phyloP scores from a whole-genome alignment of 2,797 vertebrate genomes.

The Dicrostonyx torquatus region DNA sequence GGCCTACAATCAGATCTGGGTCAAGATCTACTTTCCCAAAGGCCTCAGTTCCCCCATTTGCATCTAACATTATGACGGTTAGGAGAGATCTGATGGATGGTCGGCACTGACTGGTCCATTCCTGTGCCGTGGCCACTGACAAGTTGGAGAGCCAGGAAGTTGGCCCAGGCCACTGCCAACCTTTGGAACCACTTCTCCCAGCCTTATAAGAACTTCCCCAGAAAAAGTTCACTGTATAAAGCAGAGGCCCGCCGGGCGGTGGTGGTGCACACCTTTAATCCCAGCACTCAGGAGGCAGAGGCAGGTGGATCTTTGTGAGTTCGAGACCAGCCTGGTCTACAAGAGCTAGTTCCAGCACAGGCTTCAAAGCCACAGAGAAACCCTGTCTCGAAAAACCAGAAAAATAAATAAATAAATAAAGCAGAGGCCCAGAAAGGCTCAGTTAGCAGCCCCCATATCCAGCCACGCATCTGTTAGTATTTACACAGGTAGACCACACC shows the following conservation, averaged over 20 bases:
- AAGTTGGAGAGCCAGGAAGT: background rate
- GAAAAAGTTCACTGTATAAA: slow-evolving; percentile 70
- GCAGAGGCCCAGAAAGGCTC: slow-evolving; percentile 66
- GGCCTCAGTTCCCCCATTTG: background rate
- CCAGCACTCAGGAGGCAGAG: no score
- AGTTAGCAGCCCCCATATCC: slow-evolving; percentile 65
- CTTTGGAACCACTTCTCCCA: slow-evolving; percentile 57
- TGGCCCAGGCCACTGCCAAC: background rate
- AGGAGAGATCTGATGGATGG: background rate
- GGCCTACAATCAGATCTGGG: background rate
- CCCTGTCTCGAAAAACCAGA: no score
- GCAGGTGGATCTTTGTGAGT: no score
- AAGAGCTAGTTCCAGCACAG: no score
- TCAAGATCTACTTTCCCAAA: background rate
- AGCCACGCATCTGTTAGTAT: slow-evolving; percentile 28
- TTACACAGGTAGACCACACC: slow-evolving; percentile 3
- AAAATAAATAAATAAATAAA: no score
- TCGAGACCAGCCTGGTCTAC: no score
- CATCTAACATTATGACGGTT: background rate
- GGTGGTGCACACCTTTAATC: no score
- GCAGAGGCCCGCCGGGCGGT: background rate
- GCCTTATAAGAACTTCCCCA: slow-evolving; percentile 32
- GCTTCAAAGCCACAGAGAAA: no score
- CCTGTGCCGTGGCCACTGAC: background rate
- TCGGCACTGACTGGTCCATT: background rate